These are phyloP conservation scores for Dorcus hopei DNA, from an alignment of 2,888 invertebrate species.

Conservation along the genomic window DNA sequence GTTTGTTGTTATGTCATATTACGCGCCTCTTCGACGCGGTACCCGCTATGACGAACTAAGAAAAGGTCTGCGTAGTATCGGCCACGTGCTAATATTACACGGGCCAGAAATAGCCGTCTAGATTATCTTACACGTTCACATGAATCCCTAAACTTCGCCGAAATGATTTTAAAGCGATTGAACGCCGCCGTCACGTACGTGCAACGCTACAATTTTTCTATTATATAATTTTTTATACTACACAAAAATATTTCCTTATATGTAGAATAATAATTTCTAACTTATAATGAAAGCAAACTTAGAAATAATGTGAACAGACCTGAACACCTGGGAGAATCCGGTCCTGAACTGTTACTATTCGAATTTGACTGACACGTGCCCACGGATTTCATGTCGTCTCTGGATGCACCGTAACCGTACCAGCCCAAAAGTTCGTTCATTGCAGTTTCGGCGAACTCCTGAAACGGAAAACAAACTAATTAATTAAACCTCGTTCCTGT, in stretches of 20 bases:
- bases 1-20: neutral
- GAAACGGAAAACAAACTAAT: constrained; percentile 31
- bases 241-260: too few relatives aligned
- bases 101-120: constrained; percentile 21
- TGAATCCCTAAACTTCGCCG: constrained; percentile 12
- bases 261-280: too few relatives aligned
- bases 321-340: constrained; percentile 43
- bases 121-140: constrained; percentile 24
- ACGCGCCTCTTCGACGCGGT: neutral
- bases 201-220: too few relatives aligned
- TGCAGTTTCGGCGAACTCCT: constrained; percentile 90
- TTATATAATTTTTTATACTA: too few relatives aligned
- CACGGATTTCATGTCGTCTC: constrained; percentile 50
- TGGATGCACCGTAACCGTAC: constrained; percentile 81
- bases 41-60: neutral
- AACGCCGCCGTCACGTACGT: too few relatives aligned
- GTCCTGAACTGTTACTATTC: constrained; percentile 51
- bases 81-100: constrained; percentile 26
- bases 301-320: constrained; percentile 30
- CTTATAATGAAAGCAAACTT: too few relatives aligned
- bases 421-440: constrained; percentile 91
- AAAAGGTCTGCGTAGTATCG: constrained; percentile 14
- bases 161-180: neutral
- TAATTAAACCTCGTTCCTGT: too few relatives aligned
- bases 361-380: constrained; percentile 48